Base-by-base conservation (phyloP, 1,140 invertebrate genomes). In the Bradynema listronoti region DNA sequence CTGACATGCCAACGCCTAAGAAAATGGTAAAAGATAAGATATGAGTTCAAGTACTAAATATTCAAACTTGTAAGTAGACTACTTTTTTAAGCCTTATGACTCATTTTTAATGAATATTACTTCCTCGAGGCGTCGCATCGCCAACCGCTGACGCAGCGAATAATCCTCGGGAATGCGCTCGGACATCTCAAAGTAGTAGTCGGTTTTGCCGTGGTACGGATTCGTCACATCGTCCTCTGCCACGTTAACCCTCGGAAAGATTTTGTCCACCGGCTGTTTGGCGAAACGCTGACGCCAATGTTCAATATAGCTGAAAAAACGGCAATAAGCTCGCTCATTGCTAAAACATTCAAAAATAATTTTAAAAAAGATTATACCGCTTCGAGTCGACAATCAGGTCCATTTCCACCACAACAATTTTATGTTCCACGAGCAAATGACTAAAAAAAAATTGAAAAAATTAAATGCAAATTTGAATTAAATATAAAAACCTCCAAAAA, bases 81-180 rank as follows among this genome's bases (percentile, higher is more conserved):
- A 39, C 36, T 39, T 39, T 39, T 11, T 11, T 11, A 39, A 11
- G 19, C 11, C 36, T 39, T 39, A 39, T 39, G 36, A 39, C 11
- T 11, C 11, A 39, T 11, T 39, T 39, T 11, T 39, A n/a, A n/a
- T n/a, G n/a, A n/a, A n/a, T n/a, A n/a, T 39, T 19, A 49, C 52
- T 53, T 77, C 74, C 53, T 77, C 74, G 9, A 77, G 57, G 27
- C 74, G 73, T 39, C 74, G 73, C 74, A 77, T 77, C 19, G 74
- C 74, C 6, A 77, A 50, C 16, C 74, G 67, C 39, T 77, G 74
- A 46, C 74, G 61, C 7, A 78, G 29, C 19, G 54, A 45, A 27
- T 70, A 66, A 47, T 74, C 72, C 33, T 68, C 58, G 1, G 64
- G 45, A 24, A 69, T 42, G 9, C 55, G 43, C 45, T 69, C 74